Conservation (phyloP, 2,888 invertebrate species). For the Bedellia somnulentella region DNA sequence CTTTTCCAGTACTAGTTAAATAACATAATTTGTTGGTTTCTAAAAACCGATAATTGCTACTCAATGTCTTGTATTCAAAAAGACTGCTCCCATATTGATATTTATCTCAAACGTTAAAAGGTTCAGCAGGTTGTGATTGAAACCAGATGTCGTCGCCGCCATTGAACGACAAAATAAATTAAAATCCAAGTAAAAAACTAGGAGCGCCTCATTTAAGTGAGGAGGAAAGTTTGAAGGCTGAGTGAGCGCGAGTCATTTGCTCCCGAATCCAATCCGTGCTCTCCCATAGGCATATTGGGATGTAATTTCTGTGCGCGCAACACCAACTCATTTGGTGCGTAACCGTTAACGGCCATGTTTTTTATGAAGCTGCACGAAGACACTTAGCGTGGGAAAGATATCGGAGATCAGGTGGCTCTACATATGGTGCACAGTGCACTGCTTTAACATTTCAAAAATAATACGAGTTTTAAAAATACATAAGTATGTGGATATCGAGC, state of each 20-base stretch:
- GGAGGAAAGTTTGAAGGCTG: conserved; percentile 48
- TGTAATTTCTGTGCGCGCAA: conserved; percentile 16
- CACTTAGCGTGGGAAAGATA: conserved; percentile 51
- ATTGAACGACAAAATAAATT: conserved; percentile 46
- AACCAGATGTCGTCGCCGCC: conserved; percentile 47
- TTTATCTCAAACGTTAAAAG: conserved; percentile 32
- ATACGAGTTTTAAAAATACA: conserved; percentile 25
- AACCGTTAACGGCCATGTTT: conserved; percentile 31
- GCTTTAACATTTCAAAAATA: conserved; percentile 50
- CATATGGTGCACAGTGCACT: conserved; percentile 50
- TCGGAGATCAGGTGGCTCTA: conserved; percentile 52
- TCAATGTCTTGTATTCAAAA: too few species aligned
- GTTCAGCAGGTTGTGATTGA: conserved; percentile 41
- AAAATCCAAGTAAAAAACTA: conserved; percentile 58
- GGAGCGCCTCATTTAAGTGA: conserved; percentile 56
- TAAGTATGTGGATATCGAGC: too few species aligned
- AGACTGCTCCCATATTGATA: conserved; percentile 2
- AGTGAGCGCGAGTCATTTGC: conserved; percentile 41
- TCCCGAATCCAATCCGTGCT: conserved; percentile 30
- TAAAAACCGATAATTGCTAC: too few species aligned
- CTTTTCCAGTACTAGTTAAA: too few species aligned
- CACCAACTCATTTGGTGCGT: conserved; percentile 19
- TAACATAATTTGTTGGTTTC: too few species aligned
- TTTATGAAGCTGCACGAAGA: conserved; percentile 28
- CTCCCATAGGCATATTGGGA: conserved; percentile 13